Conservation (phyloP, 2,113 vertebrate genomes). For the Cepphus grylle region DNA sequence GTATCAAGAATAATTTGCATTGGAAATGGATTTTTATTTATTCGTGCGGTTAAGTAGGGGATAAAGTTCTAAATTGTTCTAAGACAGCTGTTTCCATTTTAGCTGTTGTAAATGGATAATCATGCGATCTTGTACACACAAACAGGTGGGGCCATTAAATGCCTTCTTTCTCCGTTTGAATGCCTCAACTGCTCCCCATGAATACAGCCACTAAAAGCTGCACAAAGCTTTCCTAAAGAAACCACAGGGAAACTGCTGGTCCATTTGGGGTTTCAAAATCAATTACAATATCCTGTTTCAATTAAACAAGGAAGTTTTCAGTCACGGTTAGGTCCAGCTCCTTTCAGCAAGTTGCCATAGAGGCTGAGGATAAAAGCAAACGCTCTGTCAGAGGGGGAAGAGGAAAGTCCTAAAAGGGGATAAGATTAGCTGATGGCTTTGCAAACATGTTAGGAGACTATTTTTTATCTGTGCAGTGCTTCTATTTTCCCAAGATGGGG, state of each 20-base stretch:
- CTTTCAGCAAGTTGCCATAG: neutral
- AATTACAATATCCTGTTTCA: neutral
- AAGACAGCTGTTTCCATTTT: conserved; percentile 56
- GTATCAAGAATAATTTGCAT: conserved; percentile 18
- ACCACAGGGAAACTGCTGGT: neutral
- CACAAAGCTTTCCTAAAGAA: neutral
- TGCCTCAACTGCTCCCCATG: neutral
- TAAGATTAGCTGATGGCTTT: neutral
- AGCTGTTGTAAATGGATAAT: conserved; percentile 32
- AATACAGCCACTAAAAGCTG: neutral
- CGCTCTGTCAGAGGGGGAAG: neutral
- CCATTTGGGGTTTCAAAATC: neutral
- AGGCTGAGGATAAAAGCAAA: neutral
- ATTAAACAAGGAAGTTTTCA: neutral
- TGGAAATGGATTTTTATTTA: conserved; percentile 26
- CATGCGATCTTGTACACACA: neutral
- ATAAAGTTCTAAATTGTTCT: conserved; percentile 38
- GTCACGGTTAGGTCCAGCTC: neutral
- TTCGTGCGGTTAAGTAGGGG: neutral
- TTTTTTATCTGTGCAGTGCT: neutral
- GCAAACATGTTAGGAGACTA: neutral
- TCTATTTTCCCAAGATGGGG: neutral
- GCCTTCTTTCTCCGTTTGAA: neutral
- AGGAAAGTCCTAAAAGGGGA: neutral
- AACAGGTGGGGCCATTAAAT: conserved; percentile 24